Percentiles rank a stretch among this genome's conserved stretches.
Evolutionary conservation across 2,113 vertebrate genomes (phyloP).

Genomic region (Dipodomys merriami): DNA sequence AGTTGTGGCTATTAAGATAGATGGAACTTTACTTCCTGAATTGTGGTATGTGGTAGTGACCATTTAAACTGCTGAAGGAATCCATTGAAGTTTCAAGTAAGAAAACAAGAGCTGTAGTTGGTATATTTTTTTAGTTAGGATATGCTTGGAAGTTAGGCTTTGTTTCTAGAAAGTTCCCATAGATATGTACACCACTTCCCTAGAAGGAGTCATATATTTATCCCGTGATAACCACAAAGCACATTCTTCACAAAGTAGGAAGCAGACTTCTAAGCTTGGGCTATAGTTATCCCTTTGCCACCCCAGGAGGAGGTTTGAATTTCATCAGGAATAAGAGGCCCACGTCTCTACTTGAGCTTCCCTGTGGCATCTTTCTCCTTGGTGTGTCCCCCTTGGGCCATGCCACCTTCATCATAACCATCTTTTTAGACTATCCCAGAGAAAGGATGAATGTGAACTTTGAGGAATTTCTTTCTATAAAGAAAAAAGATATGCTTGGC

Average conservation of each 20-base stretch:
- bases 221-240: neutral
- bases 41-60: neutral
- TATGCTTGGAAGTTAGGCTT: neutral
- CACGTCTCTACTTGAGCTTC: neutral
- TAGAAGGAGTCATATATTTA: conserved; percentile 32
- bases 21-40: neutral
- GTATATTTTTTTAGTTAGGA: neutral
- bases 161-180: conserved; percentile 41
- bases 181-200: conserved; percentile 48
- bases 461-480: neutral
- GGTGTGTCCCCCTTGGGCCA: neutral
- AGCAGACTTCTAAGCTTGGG: neutral
- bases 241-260: conserved; percentile 22
- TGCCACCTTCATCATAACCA: neutral
- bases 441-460: neutral
- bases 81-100: conserved; percentile 12
- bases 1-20: neutral
- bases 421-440: neutral
- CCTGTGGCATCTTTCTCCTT: neutral
- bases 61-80: conserved; percentile 5
- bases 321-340: neutral
- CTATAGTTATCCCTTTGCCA: neutral
- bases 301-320: neutral
- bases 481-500: neutral
- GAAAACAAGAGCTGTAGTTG: conserved; percentile 50